Conservation (phyloP, 2,888 invertebrate genomes). For the Ophioninae sp. region DNA sequence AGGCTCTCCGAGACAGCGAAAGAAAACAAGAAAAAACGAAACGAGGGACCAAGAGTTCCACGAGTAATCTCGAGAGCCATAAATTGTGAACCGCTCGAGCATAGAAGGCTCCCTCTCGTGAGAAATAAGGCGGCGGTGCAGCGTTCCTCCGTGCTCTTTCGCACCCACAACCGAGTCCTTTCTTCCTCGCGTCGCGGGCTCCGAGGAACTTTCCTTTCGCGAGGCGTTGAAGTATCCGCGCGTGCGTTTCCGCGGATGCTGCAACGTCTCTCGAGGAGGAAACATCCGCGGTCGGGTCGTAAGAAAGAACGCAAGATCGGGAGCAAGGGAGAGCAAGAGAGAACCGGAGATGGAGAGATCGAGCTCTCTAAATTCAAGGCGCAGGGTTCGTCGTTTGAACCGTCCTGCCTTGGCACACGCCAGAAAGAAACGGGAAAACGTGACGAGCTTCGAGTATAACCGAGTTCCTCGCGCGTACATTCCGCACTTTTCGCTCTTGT, state of each 20-base stretch:
- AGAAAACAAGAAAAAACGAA: not conserved
- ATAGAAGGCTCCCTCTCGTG: conserved; percentile 5
- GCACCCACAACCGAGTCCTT: conserved; percentile 29
- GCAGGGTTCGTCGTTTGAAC: conserved; percentile 60
- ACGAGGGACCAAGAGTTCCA: not conserved
- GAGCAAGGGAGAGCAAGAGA: no score
- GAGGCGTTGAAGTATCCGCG: conserved; percentile 41
- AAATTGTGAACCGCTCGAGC: conserved; percentile 31
- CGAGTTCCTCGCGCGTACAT: conserved; percentile 31
- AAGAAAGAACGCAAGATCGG: conserved; percentile 1
- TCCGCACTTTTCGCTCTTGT: conserved; percentile 10
- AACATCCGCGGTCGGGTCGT: conserved; percentile 33
- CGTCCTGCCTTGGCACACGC: conserved; percentile 57
- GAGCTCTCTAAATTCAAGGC: conserved; percentile 57
- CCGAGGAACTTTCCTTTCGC: conserved; percentile 45
- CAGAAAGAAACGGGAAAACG: conserved; percentile 59
- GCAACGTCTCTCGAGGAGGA: conserved; percentile 18
- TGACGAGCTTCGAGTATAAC: conserved; percentile 58
- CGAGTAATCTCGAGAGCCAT: conserved; percentile 35
- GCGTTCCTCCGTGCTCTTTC: conserved; percentile 19
- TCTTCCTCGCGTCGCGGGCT: conserved; percentile 16
- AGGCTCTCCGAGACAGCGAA: not conserved
- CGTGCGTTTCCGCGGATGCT: conserved; percentile 29
- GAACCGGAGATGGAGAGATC: conserved; percentile 5
- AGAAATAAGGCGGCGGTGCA: conserved; percentile 34